Percentiles rank a stretch among this genome's conserved stretches.
phyloP scores from a whole-genome alignment of 2,888 invertebrate species.

The Camponotus fellah region DNA sequence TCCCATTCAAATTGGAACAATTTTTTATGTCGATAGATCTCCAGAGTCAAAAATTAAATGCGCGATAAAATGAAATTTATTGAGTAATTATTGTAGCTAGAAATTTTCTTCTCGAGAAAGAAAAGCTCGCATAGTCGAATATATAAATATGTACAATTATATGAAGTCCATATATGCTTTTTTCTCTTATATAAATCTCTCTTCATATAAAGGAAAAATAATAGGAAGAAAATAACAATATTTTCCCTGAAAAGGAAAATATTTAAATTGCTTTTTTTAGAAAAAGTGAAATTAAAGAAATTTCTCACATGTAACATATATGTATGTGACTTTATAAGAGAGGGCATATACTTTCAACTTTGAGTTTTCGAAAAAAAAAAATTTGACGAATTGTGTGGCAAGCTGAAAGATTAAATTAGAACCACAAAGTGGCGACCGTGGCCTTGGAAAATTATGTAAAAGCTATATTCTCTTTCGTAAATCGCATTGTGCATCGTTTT shows the following conservation, averaged over 20 bases:
- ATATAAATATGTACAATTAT: too few species aligned
- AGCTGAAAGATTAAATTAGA: neutral
- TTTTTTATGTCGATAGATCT: neutral
- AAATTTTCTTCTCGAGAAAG: neutral
- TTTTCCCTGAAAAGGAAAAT: too few species aligned
- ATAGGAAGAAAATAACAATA: too few species aligned
- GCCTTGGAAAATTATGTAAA: conserved; percentile 14
- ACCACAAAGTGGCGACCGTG: neutral
- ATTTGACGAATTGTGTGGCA: too few species aligned
- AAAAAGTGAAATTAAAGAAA: too few species aligned
- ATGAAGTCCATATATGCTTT: too few species aligned
- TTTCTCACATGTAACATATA: too few species aligned
- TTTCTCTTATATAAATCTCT: too few species aligned
- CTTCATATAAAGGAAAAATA: too few species aligned
- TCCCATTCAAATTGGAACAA: neutral
- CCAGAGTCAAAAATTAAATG: neutral
- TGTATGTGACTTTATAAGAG: too few species aligned
- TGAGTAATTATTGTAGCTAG: neutral
- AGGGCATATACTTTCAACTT: neutral
- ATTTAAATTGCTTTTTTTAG: too few species aligned
- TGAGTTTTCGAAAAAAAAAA: neutral
- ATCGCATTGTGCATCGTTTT: conserved; percentile 8
- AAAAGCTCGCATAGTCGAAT: too few species aligned
- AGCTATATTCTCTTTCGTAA: conserved; percentile 23
- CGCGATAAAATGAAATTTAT: neutral